phyloP scores from a whole-genome alignment of 2,113 vertebrate genomes.

The Rynchops niger region DNA sequence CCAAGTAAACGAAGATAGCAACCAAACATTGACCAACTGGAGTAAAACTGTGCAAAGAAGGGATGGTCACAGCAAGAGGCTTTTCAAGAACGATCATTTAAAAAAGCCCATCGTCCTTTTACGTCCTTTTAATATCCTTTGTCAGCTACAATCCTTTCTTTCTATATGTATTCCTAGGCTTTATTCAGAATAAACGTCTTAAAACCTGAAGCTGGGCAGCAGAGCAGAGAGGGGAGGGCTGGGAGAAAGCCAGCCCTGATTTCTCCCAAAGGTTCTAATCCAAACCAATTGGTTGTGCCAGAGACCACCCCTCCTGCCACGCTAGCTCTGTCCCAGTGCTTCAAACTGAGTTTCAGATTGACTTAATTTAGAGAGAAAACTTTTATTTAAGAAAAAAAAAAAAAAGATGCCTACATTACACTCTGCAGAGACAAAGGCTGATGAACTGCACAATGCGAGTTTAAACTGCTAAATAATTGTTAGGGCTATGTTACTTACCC shows the following conservation, averaged over 20 bases:
- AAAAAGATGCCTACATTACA: neutral
- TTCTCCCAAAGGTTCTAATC: neutral
- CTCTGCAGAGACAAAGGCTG: neutral
- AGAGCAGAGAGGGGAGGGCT: neutral
- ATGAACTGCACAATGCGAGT: neutral
- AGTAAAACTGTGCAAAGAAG: neutral
- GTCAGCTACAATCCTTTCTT: neutral
- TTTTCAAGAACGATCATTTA: neutral
- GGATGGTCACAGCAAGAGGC: neutral
- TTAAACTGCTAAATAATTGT: neutral
- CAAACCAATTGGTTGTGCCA: neutral
- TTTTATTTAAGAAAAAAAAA: neutral
- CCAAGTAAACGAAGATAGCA: neutral
- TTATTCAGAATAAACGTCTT: neutral
- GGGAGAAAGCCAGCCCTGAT: neutral
- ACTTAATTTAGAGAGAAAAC: neutral
- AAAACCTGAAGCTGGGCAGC: neutral
- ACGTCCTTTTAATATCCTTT: neutral
- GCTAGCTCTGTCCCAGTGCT: neutral
- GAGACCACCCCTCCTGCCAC: neutral
- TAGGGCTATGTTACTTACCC: neutral
- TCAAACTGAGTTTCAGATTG: neutral
- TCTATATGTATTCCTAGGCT: neutral
- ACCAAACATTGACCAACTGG: neutral
- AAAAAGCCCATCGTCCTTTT: neutral